Base-by-base conservation (phyloP, 2,888 invertebrate species). In the Pterobdella sp. region DNA sequence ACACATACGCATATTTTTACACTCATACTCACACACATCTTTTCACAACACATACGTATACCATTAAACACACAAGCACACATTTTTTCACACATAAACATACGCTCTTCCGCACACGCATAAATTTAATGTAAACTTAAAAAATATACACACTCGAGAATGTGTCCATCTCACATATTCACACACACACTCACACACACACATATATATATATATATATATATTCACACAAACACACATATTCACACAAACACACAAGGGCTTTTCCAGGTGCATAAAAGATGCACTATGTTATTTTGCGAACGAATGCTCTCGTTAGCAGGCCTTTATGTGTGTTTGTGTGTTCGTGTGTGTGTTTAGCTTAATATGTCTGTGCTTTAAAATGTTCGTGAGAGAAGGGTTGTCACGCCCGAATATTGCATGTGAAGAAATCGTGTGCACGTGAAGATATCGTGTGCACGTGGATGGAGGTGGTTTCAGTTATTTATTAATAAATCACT, bases 211-310 rank as follows among this genome's bases (percentile, higher is more conserved):
- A 18, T 64, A 64, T 10, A 26, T 64, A 64, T 64, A 64, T 26
- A 64, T 64, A 18, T 64, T 10, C 26, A 64, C 26, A 64, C 26
- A 64, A 10, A 64, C 26, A 64, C 26, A 64, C 26, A 64, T 64
- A 64, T 64, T n/a, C 26, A 64, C 26, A 64, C 26, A 64, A 10
- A 26, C 29, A 64, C 26, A 64, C 26, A 64, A n/a, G 52, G n/a
- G n/a, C 14, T 49, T 18, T 49, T 18, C n/a, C 14, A 49, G 52
- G n/a, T 18, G n/a, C 14, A 49, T 49, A 49, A 18, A 18, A 18
- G 14, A 49, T 49, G n/a, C 52, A 49, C 14, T 49, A 18, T 18
- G 14, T 18, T n/a, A n/a, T n/a, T n/a, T n/a, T n/a, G n/a, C n/a
- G n/a, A n/a, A n/a, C n/a, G n/a, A n/a, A n/a, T n/a, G n/a, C n/a